Percentiles rank a stretch among this genome's conserved stretches.
Evolutionary conservation across 1,140 invertebrate genomes (phyloP).

Genomic region (Sesamia nonagrioides): DNA sequence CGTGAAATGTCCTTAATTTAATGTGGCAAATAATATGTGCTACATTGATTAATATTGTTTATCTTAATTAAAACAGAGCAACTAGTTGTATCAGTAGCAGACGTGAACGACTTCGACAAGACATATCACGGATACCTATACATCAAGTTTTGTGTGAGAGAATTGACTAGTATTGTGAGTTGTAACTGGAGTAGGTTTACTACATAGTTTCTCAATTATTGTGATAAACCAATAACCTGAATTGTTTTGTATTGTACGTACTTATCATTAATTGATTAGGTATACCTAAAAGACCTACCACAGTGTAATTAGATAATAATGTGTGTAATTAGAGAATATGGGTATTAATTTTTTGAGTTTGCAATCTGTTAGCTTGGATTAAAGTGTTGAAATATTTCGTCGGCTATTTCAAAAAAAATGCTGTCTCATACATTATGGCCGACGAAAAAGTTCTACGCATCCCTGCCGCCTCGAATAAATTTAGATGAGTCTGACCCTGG

Average conservation of each 20-base stretch:
- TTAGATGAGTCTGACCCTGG: too few species aligned
- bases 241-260: background rate
- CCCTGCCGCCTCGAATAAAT: too few species aligned
- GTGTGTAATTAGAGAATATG: too few species aligned
- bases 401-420: too few species aligned
- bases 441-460: too few species aligned
- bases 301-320: too few species aligned
- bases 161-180: background rate
- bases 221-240: background rate
- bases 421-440: too few species aligned
- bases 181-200: background rate
- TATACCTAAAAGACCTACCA: too few species aligned
- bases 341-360: too few species aligned
- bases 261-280: too few species aligned
- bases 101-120: background rate
- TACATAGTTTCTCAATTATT: background rate
- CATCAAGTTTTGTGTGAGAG: background rate
- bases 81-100: background rate
- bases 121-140: background rate
- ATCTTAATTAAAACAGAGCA: background rate
- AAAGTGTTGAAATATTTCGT: too few species aligned
- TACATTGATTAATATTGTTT: conserved; percentile 22
- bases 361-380: too few species aligned
- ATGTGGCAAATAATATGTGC: conserved; percentile 27
- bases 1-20: conserved; percentile 27